phyloP scores from a whole-genome alignment of 1,140 invertebrate species.

The Intoshia linei region DNA sequence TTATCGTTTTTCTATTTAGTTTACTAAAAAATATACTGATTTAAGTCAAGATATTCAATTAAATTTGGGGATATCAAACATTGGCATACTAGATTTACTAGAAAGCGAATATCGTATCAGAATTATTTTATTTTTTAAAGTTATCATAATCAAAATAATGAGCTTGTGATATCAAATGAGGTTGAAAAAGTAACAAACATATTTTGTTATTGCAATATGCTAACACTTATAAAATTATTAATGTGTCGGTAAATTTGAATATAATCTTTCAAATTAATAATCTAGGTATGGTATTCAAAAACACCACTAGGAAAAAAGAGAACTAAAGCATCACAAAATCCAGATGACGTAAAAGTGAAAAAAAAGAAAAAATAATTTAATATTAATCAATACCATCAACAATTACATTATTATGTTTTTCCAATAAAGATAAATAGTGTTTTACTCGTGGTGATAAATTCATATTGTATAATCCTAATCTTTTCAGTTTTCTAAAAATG shows the following conservation, averaged over 20 bases:
- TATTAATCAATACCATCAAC: too few species aligned
- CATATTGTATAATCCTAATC: too few species aligned
- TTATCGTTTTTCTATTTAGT: too few species aligned
- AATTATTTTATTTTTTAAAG: neutral
- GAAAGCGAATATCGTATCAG: too few species aligned
- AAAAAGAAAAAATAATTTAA: conserved; percentile 11
- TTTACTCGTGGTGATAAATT: too few species aligned
- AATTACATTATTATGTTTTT: too few species aligned
- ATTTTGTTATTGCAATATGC: neutral
- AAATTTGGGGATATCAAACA: too few species aligned
- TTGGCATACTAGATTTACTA: too few species aligned
- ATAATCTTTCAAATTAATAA: conserved; percentile 1
- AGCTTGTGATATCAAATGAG: neutral
- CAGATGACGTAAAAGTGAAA: conserved; percentile 16
- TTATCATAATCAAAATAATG: neutral
- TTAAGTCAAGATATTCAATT: too few species aligned
- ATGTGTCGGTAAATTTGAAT: neutral
- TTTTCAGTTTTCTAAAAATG: too few species aligned
- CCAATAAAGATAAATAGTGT: too few species aligned
- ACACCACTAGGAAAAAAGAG: conserved; percentile 22
- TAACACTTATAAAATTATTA: neutral
- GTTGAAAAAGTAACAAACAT: neutral
- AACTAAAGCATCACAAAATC: conserved; percentile 16
- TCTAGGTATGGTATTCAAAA: conserved; percentile 20
- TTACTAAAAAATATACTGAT: too few species aligned